Evolutionary conservation across 2,888 invertebrate species (phyloP).

Genomic region (Microplitis deprimator): DNA sequence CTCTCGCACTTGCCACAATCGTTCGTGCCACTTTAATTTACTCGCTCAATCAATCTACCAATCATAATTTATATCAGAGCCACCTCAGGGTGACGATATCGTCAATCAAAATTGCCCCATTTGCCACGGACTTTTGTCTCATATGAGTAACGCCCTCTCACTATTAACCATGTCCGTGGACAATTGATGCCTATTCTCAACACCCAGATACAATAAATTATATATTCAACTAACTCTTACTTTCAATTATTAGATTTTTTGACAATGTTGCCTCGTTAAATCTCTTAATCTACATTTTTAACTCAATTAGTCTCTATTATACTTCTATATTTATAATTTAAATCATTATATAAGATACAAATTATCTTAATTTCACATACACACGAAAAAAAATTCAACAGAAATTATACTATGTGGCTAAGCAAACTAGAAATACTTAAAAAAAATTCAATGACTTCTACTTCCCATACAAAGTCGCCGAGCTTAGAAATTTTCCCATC

Average conservation of each 20-base stretch:
- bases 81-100: conserved; percentile 71
- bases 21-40: conserved; percentile 49
- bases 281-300: background rate
- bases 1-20: conserved; percentile 44
- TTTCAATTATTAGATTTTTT: conserved; percentile 19
- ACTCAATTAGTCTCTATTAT: background rate
- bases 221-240: background rate
- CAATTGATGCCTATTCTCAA: conserved; percentile 29
- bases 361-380: too few relatives aligned
- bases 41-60: conserved; percentile 63
- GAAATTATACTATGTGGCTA: too few relatives aligned
- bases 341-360: too few relatives aligned
- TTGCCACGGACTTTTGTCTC: conserved; percentile 48
- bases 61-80: conserved; percentile 71
- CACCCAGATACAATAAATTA: conserved; percentile 17
- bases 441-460: too few relatives aligned
- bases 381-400: too few relatives aligned
- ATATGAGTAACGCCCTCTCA: conserved; percentile 48
- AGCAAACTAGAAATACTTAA: too few relatives aligned
- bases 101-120: conserved; percentile 58
- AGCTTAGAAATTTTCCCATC: too few relatives aligned
- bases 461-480: too few relatives aligned
- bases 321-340: background rate
- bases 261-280: background rate
- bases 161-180: background rate